A percentile compares a stretch with the other conserved stretches of the same genome.
These are phyloP conservation scores for Leptopilina clavipes DNA, from an alignment of 1,140 invertebrate genomes.

Conservation along the genomic window DNA sequence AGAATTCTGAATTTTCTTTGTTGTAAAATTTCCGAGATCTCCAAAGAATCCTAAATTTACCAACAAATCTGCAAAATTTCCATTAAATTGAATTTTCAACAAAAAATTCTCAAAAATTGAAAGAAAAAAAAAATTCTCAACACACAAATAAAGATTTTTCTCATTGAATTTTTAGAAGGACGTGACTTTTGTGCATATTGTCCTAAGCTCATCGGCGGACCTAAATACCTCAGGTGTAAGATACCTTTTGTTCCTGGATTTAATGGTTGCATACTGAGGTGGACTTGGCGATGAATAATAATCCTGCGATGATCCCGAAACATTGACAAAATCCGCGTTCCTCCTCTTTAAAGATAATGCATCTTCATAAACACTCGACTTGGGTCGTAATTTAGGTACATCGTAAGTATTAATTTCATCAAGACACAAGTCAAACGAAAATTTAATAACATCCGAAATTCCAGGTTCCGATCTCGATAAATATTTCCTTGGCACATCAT, in stretches of 20 bases:
- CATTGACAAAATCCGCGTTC: background rate
- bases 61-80: too few species aligned
- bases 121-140: too few species aligned
- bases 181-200: background rate
- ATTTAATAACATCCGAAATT: background rate
- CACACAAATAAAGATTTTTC: too few species aligned
- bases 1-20: too few species aligned
- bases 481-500: conserved; percentile 52
- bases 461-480: conserved; percentile 48
- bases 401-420: background rate
- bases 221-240: background rate
- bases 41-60: too few species aligned
- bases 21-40: too few species aligned
- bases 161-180: background rate
- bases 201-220: conserved; percentile 36
- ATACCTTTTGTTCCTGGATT: conserved; percentile 42
- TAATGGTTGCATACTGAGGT: conserved; percentile 47
- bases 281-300: conserved; percentile 35
- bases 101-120: too few species aligned
- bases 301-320: background rate
- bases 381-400: conserved; percentile 39
- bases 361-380: conserved; percentile 49
- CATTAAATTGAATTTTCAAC: too few species aligned
- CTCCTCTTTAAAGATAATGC: conserved; percentile 42
- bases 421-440: background rate